A percentile compares a stretch with the other conserved stretches of the same genome.
phyloP scores from a whole-genome alignment of 2,888 invertebrate genomes.

The Lordiphosa fenestrarum region DNA sequence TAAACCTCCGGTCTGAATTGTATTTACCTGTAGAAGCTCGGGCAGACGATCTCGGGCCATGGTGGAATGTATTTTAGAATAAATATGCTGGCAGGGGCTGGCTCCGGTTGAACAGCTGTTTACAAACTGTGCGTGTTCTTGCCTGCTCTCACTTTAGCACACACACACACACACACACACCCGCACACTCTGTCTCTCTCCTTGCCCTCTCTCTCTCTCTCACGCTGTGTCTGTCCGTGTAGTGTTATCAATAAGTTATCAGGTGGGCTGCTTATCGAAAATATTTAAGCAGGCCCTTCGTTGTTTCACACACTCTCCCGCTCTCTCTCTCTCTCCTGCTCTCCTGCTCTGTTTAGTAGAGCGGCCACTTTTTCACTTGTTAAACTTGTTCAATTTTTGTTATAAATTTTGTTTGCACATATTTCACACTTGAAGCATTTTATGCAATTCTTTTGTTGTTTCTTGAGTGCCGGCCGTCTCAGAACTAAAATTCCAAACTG shows the following conservation, averaged over 20 bases:
- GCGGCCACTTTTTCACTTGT: background rate
- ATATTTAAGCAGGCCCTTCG: constrained; percentile 3
- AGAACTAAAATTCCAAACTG: constrained; percentile 50
- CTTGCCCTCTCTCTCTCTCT: background rate
- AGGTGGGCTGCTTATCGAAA: constrained; percentile 30
- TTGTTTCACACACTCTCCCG: constrained; percentile 4
- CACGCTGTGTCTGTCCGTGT: background rate
- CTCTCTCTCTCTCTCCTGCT: too few species aligned
- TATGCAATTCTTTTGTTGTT: constrained; percentile 23
- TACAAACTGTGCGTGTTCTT: constrained; percentile 44
- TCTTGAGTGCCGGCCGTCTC: constrained; percentile 40
- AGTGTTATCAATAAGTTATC: constrained; percentile 53
- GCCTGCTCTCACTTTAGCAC: background rate
- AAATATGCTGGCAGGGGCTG: too few species aligned
- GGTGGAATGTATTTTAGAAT: constrained; percentile 8
- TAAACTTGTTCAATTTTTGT: background rate
- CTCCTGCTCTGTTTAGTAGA: too few species aligned
- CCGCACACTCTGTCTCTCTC: too few species aligned
- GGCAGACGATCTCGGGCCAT: constrained; percentile 79
- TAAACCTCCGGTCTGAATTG: too few species aligned
- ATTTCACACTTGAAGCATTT: constrained; percentile 6
- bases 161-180: too few species aligned
- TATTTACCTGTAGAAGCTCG: constrained; percentile 77
- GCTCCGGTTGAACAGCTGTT: constrained; percentile 60
- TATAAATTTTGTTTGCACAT: constrained; percentile 9